phyloP scores from a whole-genome alignment of 2,113 vertebrate species.

The Pelusios castaneus region DNA sequence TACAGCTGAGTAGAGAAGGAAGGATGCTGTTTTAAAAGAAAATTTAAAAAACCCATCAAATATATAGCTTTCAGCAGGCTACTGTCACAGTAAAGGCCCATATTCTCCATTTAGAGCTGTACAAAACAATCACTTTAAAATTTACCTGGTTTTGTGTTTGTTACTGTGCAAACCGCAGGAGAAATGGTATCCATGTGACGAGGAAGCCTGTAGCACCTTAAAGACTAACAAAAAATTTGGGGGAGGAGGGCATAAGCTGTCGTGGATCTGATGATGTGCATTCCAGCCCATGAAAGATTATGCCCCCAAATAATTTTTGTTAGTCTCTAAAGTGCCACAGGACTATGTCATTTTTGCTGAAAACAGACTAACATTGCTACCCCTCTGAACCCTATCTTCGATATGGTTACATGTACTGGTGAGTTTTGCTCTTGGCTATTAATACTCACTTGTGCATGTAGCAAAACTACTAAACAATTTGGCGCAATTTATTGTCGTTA shows the following conservation, averaged over 20 bases:
- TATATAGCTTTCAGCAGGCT: conserved; percentile 43
- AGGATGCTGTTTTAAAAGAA: conserved; percentile 13
- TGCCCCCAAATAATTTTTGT: too few species aligned
- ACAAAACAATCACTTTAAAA: not conserved
- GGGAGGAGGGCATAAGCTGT: too few species aligned
- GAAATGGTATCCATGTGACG: too few species aligned
- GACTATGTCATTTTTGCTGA: too few species aligned
- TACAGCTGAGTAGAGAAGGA: conserved; percentile 46
- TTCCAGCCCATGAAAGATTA: too few species aligned
- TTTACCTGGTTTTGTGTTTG: not conserved
- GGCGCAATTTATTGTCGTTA: not conserved
- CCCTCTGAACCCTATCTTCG: not conserved
- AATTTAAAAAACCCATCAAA: conserved; percentile 62
- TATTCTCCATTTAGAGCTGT: not conserved
- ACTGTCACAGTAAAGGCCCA: not conserved
- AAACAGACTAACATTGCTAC: too few species aligned
- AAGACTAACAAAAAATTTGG: too few species aligned
- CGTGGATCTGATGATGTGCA: too few species aligned
- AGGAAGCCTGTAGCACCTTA: too few species aligned
- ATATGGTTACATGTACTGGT: not conserved
- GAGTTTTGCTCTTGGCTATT: not conserved
- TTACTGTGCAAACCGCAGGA: not conserved
- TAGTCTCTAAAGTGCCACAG: too few species aligned
- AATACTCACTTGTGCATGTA: not conserved
- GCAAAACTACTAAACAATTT: not conserved